Conservation (phyloP, 2,113 vertebrate genomes). For the Mesoclemmys tuberculata region DNA sequence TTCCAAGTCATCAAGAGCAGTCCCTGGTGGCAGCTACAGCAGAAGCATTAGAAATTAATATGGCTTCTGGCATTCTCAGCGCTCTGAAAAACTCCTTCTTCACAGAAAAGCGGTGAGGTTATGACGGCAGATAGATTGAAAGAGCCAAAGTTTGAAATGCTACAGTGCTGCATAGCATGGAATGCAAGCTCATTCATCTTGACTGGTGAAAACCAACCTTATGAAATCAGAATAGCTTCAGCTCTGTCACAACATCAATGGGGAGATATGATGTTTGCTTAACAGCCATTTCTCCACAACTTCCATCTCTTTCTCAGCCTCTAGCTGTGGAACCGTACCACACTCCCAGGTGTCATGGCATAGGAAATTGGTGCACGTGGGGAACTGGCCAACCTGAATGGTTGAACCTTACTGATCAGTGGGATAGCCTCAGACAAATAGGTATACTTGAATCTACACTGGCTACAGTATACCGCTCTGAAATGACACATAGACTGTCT, state of each 20-base stretch:
- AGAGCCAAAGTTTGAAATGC: background rate
- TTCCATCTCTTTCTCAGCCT: fast-evolving
- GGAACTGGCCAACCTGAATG: background rate
- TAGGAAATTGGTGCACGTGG: background rate
- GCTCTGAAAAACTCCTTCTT: background rate
- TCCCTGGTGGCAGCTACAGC: background rate
- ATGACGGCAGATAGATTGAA: background rate
- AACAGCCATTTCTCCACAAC: background rate
- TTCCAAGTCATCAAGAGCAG: background rate
- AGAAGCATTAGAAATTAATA: background rate
- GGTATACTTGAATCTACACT: background rate
- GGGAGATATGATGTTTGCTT: background rate
- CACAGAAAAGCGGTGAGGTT: background rate
- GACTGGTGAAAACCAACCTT: background rate
- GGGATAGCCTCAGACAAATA: background rate
- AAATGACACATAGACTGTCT: background rate
- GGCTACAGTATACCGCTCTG: background rate
- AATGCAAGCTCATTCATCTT: background rate
- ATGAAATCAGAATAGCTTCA: background rate
- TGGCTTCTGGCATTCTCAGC: background rate
- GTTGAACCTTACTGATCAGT: background rate
- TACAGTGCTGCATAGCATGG: background rate
- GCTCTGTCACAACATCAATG: background rate
- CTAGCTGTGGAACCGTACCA: background rate
- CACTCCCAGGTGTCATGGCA: background rate